A percentile compares a stretch with the other conserved stretches of the same genome.
Conservation (phyloP, 2,113 vertebrate genomes). For the Hymenochirus boettgeri region DNA sequence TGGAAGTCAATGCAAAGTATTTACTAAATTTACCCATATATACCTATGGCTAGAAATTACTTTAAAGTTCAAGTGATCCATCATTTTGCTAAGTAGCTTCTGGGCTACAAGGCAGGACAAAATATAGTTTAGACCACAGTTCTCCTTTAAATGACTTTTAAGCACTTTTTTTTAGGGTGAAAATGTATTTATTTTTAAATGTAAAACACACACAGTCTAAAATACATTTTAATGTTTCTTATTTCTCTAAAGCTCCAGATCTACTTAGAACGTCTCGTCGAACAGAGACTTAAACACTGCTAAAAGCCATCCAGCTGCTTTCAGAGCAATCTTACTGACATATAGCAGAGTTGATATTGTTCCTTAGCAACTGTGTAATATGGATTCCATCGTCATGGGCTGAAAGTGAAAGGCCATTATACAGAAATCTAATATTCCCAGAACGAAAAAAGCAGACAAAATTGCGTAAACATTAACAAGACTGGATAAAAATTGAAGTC, state of each 20-base stretch:
- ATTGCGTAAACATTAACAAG: slow-evolving; percentile 14
- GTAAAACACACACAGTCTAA: too few species aligned
- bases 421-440: slow-evolving; percentile 31
- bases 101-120: too few species aligned
- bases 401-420: slow-evolving; percentile 28
- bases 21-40: too few species aligned
- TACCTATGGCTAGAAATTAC: too few species aligned
- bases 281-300: slow-evolving; percentile 7
- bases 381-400: slow-evolving; percentile 21
- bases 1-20: too few species aligned
- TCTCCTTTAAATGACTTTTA: too few species aligned
- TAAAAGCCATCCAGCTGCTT: slow-evolving; percentile 18
- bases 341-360: slow-evolving; percentile 26
- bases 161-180: too few species aligned
- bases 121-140: too few species aligned
- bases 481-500: slow-evolving; percentile 2
- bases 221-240: too few species aligned
- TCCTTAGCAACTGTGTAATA: slow-evolving; percentile 29
- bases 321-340: slow-evolving; percentile 2
- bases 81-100: too few species aligned
- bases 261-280: not conserved
- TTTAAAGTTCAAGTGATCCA: too few species aligned
- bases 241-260: not conserved
- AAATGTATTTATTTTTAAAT: too few species aligned
- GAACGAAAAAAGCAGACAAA: slow-evolving; percentile 14